Percentiles rank a stretch among this genome's conserved stretches.
Evolutionary conservation across 37 sponge, comb jelly and placozoan species (phyloP).

Genomic region (Corticium candelabrum): DNA sequence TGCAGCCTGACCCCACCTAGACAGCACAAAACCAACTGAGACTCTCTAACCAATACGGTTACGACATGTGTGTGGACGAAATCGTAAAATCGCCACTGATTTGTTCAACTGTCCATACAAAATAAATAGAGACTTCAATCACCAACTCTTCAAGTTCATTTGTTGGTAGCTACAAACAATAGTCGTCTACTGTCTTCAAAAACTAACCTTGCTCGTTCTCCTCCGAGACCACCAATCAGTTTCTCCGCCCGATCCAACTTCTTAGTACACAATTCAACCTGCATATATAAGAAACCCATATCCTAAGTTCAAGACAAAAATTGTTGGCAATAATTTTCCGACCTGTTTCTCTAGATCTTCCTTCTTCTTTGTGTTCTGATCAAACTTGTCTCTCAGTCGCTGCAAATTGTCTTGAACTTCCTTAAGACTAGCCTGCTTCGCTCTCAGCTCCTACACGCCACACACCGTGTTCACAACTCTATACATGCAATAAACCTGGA

Average conservation of each 20-base stretch:
- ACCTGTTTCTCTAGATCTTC: conserved; percentile 66
- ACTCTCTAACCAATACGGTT: neutral
- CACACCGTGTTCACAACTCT: neutral
- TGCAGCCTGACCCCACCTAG: conserved; percentile 76
- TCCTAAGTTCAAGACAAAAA: no score
- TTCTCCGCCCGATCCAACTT: conserved; percentile 90
- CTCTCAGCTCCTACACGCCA: conserved; percentile 43
- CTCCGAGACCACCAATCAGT: conserved; percentile 96
- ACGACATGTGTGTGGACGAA: no score
- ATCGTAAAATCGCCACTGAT: no score
- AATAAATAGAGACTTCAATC: no score
- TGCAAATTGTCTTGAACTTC: conserved; percentile 87
- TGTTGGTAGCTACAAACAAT: no score
- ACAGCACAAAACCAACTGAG: neutral
- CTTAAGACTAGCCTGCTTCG: conserved; percentile 65
- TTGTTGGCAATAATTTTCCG: no score
- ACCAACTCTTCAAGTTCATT: no score
- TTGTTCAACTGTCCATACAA: no score
- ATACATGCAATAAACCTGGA: neutral
- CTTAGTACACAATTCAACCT: conserved; percentile 77
- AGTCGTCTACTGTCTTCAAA: no score
- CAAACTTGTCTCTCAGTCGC: conserved; percentile 71
- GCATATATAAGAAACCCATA: no score
- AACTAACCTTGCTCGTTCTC: conserved; percentile 77
- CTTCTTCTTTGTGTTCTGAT: conserved; percentile 84